Evolutionary conservation across 2,797 vertebrate species (phyloP).

Genomic region (Cebuella pygmaea): DNA sequence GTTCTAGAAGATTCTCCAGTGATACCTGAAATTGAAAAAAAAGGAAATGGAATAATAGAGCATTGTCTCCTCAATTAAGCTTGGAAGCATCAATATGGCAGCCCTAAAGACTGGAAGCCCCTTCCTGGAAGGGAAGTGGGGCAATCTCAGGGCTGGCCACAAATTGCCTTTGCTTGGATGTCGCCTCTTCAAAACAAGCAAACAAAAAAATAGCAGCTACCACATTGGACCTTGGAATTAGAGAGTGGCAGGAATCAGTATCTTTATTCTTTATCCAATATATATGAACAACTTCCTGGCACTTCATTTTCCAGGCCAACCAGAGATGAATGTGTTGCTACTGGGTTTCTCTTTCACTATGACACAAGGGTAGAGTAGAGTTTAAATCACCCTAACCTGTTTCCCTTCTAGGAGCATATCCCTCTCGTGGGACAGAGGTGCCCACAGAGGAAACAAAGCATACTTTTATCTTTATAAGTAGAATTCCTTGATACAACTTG

Average conservation of each 20-base stretch:
- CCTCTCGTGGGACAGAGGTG: neutral
- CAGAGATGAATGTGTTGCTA: neutral
- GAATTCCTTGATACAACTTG: neutral
- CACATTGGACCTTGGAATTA: neutral
- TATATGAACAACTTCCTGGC: neutral
- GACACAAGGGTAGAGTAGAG: accelerated
- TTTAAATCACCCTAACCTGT: neutral
- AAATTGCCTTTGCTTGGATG: neutral
- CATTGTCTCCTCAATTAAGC: neutral
- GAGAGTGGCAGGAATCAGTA: neutral
- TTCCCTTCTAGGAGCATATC: neutral
- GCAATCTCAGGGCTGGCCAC: neutral
- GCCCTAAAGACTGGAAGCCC: neutral
- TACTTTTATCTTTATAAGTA: neutral
- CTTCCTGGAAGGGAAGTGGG: neutral
- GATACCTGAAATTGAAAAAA: neutral
- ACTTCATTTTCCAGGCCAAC: neutral
- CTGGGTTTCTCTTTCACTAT: neutral
- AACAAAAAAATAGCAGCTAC: no score
- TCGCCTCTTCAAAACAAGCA: neutral
- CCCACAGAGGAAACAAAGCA: neutral
- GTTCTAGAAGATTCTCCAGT: neutral
- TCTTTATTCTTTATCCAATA: no score
- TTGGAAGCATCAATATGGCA: neutral
- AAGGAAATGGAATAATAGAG: neutral